Conservation (phyloP, 1,140 invertebrate genomes). For the Sitobion miscanthi region DNA sequence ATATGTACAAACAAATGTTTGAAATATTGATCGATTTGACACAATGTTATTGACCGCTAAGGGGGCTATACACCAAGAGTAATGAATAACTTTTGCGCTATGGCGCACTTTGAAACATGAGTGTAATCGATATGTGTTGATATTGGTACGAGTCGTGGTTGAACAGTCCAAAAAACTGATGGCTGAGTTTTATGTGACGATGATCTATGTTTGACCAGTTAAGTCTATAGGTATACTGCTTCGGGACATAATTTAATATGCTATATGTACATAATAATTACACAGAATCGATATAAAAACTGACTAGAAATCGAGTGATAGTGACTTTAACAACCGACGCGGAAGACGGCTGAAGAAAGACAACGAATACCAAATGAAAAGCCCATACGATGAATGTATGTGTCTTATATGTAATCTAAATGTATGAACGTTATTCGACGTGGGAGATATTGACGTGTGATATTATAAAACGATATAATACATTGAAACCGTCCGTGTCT, state of each 20-base stretch:
- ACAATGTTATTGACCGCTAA: not conserved
- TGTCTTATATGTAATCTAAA: not conserved
- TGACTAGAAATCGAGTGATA: not conserved
- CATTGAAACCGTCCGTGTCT: not conserved
- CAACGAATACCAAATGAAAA: not conserved
- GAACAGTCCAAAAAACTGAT: not conserved
- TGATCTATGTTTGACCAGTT: not conserved
- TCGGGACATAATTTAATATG: not conserved
- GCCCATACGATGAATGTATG: not conserved
- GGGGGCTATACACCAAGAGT: not conserved
- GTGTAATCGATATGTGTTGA: not conserved
- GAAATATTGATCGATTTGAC: not conserved
- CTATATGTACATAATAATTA: not conserved
- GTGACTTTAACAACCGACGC: not conserved
- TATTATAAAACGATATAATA: not conserved
- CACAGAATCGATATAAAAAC: not conserved
- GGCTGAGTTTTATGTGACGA: not conserved
- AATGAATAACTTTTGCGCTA: not conserved
- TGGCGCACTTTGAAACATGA: not conserved
- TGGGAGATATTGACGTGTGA: not conserved
- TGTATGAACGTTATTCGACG: not conserved
- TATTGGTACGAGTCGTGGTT: not conserved
- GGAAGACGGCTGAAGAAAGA: not conserved
- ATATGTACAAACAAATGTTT: slow-evolving; percentile 60
- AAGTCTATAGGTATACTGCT: not conserved